Percentiles rank a stretch among this genome's conserved stretches.
phyloP scores from a whole-genome alignment of 1,140 invertebrate genomes.

The Pseudomyrmex cubaensis region DNA sequence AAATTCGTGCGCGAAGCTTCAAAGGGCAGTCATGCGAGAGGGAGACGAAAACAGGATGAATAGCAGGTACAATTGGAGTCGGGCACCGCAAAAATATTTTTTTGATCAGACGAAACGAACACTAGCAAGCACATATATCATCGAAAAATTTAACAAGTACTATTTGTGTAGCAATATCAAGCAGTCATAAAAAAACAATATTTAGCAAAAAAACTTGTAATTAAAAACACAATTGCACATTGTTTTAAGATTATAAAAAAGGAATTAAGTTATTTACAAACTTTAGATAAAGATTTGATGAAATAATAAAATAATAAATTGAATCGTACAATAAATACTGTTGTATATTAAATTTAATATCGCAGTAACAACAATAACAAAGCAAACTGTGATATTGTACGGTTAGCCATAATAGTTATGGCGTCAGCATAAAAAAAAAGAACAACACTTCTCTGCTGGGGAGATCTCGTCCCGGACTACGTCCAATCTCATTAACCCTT shows the following conservation, averaged over 20 bases:
- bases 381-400: background rate
- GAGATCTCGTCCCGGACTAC: conserved; percentile 72
- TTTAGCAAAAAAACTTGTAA: background rate
- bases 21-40: conserved; percentile 70
- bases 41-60: conserved; percentile 48
- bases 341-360: background rate
- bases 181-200: background rate
- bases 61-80: conserved; percentile 64
- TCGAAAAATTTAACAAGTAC: background rate
- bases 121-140: background rate
- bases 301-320: too few relatives aligned
- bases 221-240: too few relatives aligned
- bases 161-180: too few relatives aligned
- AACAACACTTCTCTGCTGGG: conserved; percentile 4
- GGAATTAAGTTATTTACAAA: too few relatives aligned
- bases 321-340: background rate
- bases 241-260: too few relatives aligned
- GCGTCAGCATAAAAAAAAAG: conserved; percentile 19
- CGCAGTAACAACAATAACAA: too few relatives aligned
- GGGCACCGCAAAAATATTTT: conserved; percentile 76
- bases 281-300: too few relatives aligned
- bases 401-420: conserved; percentile 16
- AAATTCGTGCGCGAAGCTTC: conserved; percentile 74
- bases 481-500: conserved; percentile 85
- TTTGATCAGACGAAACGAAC: conserved; percentile 70